A percentile compares a stretch with the other conserved stretches of the same genome.
Evolutionary conservation across 2,797 vertebrate genomes (phyloP).

Genomic region (Poecile montanus): DNA sequence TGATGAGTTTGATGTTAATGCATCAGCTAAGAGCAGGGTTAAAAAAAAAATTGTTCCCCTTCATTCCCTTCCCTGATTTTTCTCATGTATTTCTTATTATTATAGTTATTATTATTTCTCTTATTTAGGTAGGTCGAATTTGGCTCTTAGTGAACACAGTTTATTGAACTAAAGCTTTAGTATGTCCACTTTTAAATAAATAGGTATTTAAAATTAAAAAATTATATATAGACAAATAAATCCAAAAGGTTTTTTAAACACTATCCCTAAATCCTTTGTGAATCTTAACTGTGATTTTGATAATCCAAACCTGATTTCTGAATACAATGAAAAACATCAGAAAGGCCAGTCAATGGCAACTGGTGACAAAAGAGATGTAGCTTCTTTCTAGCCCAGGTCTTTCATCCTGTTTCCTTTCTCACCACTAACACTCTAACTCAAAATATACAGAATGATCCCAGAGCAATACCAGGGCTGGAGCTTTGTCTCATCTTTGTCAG

Average conservation of each 20-base stretch:
- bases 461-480: neutral
- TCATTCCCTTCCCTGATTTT: neutral
- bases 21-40: neutral
- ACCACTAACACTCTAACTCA: neutral
- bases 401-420: neutral
- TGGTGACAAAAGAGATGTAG: neutral
- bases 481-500: neutral
- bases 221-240: neutral
- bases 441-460: neutral
- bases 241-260: fast-evolving
- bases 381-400: neutral
- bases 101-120: neutral
- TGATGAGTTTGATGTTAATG: neutral
- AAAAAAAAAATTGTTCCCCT: neutral
- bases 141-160: neutral
- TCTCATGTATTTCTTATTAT: neutral
- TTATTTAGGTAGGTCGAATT: neutral
- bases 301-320: neutral
- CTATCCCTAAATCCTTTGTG: neutral
- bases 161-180: neutral
- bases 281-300: neutral
- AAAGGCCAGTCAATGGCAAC: neutral
- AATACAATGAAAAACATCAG: neutral
- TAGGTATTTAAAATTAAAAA: neutral
- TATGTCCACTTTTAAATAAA: neutral